A percentile compares a stretch with the other conserved stretches of the same genome.
Conservation (phyloP, 53 echinoderm and acorn worm genomes). For the Arbacia lixula region DNA sequence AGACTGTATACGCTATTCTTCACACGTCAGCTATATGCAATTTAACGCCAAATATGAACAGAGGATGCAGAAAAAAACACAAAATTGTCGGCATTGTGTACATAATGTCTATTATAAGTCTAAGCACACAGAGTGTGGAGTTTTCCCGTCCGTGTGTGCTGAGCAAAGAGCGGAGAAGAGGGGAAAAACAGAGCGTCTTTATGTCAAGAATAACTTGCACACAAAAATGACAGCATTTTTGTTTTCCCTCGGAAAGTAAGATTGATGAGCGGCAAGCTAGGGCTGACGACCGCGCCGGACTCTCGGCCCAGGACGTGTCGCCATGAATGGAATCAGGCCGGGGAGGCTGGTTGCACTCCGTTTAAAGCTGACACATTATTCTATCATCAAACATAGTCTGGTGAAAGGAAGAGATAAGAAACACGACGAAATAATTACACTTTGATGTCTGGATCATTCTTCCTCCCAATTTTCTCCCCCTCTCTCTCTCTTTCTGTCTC, state of each 20-base stretch:
- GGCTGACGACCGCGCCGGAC: neutral
- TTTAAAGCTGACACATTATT: conserved; percentile 54
- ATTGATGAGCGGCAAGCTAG: conserved; percentile 27
- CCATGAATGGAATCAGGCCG: conserved; percentile 29
- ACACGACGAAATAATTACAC: conserved; percentile 29
- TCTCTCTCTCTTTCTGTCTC: neutral
- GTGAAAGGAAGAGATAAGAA: conserved; percentile 22
- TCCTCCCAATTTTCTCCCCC: neutral
- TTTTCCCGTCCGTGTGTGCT: conserved; percentile 38
- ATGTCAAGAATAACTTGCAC: conserved; percentile 52
- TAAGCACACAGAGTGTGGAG: conserved; percentile 21
- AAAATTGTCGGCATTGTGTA: conserved; percentile 48
- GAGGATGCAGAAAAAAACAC: no score
- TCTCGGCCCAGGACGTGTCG: conserved; percentile 22
- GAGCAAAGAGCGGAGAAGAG: conserved; percentile 37
- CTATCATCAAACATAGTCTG: conserved; percentile 30
- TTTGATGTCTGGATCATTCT: conserved; percentile 31
- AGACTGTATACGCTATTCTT: no score
- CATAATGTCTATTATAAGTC: conserved; percentile 48
- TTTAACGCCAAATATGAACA: conserved; percentile 19
- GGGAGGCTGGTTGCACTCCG: conserved; percentile 10
- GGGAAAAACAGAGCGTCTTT: conserved; percentile 14
- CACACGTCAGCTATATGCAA: conserved; percentile 26
- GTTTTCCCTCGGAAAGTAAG: conserved; percentile 48
- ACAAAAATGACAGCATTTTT: conserved; percentile 54